Evolutionary conservation across 53 echinoderm and acorn worm genomes (phyloP).

Genomic region (Crossaster papposus): DNA sequence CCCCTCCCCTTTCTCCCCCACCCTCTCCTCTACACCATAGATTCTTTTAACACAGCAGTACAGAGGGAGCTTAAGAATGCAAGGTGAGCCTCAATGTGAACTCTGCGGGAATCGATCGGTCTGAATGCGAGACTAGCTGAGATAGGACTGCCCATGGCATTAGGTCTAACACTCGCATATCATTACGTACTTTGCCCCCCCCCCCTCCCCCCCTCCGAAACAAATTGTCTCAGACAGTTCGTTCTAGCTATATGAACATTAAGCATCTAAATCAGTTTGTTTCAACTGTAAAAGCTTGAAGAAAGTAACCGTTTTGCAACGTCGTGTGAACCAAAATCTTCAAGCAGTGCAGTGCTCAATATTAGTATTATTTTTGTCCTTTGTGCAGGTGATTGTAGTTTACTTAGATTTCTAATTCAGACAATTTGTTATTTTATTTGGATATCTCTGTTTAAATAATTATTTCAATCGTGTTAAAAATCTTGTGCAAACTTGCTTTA

Average conservation of each 20-base stretch:
- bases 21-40: not conserved
- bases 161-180: slow-evolving; percentile 38
- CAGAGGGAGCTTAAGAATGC: slow-evolving; percentile 19
- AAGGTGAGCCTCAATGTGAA: slow-evolving; percentile 48
- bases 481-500: not conserved
- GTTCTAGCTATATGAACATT: too few species aligned
- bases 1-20: not conserved
- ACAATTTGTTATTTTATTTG: not conserved
- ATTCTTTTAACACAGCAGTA: not conserved
- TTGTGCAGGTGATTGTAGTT: not conserved
- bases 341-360: too few species aligned
- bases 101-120: slow-evolving; percentile 46
- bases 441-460: not conserved
- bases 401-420: not conserved
- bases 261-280: too few species aligned
- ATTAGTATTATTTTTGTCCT: not conserved
- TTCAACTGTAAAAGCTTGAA: too few species aligned
- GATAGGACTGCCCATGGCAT: slow-evolving; percentile 50
- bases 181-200: not conserved
- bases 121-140: slow-evolving; percentile 34
- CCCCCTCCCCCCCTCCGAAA: not conserved
- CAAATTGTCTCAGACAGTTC: not conserved
- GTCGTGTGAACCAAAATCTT: too few species aligned
- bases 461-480: not conserved
- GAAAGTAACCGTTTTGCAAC: too few species aligned